Percentiles rank a stretch among this genome's conserved stretches.
Evolutionary conservation across 2,113 vertebrate genomes (phyloP).

Genomic region (Peromyscus polionotus): DNA sequence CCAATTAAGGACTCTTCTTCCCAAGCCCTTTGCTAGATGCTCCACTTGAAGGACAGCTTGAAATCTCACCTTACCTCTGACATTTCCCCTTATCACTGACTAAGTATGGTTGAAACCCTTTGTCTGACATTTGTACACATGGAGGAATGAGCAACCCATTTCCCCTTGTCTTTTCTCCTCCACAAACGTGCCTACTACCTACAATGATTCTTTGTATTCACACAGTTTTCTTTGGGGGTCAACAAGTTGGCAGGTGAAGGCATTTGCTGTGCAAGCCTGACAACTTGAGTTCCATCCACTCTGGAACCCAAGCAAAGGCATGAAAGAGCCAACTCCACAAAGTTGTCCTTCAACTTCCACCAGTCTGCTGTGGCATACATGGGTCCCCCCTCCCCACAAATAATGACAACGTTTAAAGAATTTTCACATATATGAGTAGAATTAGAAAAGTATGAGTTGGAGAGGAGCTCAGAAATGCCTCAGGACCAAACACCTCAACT

Average conservation of each 20-base stretch:
- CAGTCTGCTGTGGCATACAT: background rate
- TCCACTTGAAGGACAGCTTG: background rate
- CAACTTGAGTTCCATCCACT: background rate
- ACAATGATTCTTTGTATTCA: background rate
- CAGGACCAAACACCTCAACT: background rate
- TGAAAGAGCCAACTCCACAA: background rate
- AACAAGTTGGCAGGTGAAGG: background rate
- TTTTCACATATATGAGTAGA: background rate
- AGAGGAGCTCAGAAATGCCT: background rate
- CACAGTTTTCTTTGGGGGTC: background rate
- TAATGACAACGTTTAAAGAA: background rate
- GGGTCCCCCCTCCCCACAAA: background rate
- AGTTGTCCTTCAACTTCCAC: background rate
- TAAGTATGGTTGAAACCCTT: background rate
- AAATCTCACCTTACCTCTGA: background rate
- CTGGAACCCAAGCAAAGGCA: background rate
- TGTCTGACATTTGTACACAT: background rate
- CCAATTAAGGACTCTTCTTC: background rate
- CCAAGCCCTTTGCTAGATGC: background rate
- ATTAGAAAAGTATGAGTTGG: background rate
- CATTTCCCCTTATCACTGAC: background rate
- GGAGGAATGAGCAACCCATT: background rate
- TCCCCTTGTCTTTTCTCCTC: background rate
- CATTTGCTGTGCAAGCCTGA: background rate
- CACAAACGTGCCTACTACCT: background rate